A percentile compares a stretch with the other conserved stretches of the same genome.
Conservation (phyloP, 2,113 vertebrate species). For the Cyanocitta stelleri region DNA sequence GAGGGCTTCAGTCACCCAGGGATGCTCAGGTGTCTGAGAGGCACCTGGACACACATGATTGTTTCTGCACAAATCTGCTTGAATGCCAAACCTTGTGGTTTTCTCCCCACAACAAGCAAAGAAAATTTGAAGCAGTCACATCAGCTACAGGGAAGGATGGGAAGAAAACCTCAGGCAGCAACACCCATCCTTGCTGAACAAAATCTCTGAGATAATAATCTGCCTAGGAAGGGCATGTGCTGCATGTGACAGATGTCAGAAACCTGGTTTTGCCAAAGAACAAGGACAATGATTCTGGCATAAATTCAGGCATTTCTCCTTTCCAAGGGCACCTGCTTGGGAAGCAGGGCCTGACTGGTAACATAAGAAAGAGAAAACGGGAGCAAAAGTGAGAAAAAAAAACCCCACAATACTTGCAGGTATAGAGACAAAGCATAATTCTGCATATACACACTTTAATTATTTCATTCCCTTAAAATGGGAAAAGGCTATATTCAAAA, state of each 20-base stretch:
- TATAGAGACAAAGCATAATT: not conserved
- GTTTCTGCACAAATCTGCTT: not conserved
- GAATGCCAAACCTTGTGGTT: not conserved
- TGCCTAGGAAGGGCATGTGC: not conserved
- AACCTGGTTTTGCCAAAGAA: not conserved
- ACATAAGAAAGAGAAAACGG: not conserved
- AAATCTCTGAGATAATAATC: not conserved
- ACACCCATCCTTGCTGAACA: not conserved
- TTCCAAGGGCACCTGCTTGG: not conserved
- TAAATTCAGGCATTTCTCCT: conserved; percentile 3
- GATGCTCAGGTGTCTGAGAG: not conserved
- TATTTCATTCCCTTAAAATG: not conserved
- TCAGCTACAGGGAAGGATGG: not conserved
- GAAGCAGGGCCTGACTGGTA: not conserved
- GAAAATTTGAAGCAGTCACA: not conserved
- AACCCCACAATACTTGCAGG: not conserved
- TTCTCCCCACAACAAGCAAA: not conserved
- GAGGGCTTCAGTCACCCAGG: not conserved
- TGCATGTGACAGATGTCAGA: not conserved
- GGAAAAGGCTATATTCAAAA: not conserved
- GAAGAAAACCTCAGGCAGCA: not conserved
- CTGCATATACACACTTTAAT: not conserved
- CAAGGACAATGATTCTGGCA: conserved; percentile 1
- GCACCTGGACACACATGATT: not conserved
- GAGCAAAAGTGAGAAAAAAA: not conserved